phyloP scores from a whole-genome alignment of 2,113 vertebrate genomes.

The Sigmodon hispidus region DNA sequence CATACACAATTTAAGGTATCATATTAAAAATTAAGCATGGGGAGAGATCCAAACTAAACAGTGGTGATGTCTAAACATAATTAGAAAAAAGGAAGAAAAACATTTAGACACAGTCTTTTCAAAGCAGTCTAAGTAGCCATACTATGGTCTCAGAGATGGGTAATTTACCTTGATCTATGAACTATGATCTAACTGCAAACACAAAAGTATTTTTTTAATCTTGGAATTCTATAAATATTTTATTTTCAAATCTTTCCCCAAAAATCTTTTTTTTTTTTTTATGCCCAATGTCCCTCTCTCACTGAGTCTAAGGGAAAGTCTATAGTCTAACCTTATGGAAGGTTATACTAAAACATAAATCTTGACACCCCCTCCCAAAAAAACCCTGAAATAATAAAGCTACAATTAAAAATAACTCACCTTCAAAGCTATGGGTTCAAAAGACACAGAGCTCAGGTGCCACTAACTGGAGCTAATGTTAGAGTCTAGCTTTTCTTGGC shows the following conservation, averaged over 20 bases:
- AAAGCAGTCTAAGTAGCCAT: background rate
- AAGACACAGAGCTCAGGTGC: background rate
- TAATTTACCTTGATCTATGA: background rate
- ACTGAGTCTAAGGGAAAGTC: background rate
- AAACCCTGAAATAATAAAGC: conserved; percentile 8
- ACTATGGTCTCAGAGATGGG: background rate
- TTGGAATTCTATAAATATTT: conserved; percentile 3
- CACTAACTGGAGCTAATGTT: conserved; percentile 31
- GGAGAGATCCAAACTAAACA: background rate
- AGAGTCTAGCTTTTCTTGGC: background rate
- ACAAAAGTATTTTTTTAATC: conserved; percentile 4
- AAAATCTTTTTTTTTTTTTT: background rate
- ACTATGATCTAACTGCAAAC: conserved; percentile 42
- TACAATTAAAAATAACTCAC: conserved; percentile 30
- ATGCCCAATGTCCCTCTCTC: conserved; percentile 26
- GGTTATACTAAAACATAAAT: conserved; percentile 39
- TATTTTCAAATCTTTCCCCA: background rate
- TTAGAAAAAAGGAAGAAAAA: background rate
- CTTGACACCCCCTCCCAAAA: background rate
- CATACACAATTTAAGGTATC: background rate
- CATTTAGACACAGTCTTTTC: background rate
- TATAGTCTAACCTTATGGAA: background rate
- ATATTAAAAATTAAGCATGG: background rate
- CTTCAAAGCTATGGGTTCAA: conserved; percentile 32
- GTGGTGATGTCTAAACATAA: background rate